Percentiles rank a stretch among this genome's conserved stretches.
Conservation (phyloP, 2,888 invertebrate genomes). For the Erebia palarica region DNA sequence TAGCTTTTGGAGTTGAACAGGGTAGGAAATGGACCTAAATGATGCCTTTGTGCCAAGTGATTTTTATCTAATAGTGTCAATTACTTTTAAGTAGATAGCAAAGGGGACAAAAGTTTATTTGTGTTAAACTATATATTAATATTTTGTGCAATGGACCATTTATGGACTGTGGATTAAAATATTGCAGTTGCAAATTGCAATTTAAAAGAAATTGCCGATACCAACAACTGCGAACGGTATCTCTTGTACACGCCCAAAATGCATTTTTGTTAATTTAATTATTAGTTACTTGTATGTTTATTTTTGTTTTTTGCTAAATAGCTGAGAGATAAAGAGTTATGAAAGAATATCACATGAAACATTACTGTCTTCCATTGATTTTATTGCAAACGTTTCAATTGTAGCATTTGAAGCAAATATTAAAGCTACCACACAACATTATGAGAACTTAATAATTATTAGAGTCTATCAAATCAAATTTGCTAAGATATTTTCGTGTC, state of each 20-base stretch:
- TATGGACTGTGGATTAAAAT: constrained; percentile 54
- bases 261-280: constrained; percentile 77
- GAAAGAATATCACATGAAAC: constrained; percentile 41
- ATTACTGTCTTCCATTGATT: constrained; percentile 75
- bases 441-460: neutral
- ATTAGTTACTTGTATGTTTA: constrained; percentile 62
- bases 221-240: constrained; percentile 33
- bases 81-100: constrained; percentile 75
- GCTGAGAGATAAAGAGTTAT: constrained; percentile 50
- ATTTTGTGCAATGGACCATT: constrained; percentile 75
- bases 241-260: constrained; percentile 59
- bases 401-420: constrained; percentile 67
- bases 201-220: constrained; percentile 63
- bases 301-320: constrained; percentile 59
- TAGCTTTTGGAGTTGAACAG: constrained; percentile 73
- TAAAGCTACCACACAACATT: constrained; percentile 60
- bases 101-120: constrained; percentile 69
- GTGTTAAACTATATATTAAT: constrained; percentile 72
- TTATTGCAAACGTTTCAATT: constrained; percentile 74
- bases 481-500: constrained; percentile 24
- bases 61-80: constrained; percentile 79
- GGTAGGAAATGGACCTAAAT: constrained; percentile 81
- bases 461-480: constrained; percentile 19
- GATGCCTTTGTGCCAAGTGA: constrained; percentile 82
- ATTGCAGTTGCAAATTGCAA: constrained; percentile 50